These are phyloP conservation scores for Drosophila niveifrons DNA, from an alignment of 2,888 invertebrate genomes.

Conservation along the genomic window DNA sequence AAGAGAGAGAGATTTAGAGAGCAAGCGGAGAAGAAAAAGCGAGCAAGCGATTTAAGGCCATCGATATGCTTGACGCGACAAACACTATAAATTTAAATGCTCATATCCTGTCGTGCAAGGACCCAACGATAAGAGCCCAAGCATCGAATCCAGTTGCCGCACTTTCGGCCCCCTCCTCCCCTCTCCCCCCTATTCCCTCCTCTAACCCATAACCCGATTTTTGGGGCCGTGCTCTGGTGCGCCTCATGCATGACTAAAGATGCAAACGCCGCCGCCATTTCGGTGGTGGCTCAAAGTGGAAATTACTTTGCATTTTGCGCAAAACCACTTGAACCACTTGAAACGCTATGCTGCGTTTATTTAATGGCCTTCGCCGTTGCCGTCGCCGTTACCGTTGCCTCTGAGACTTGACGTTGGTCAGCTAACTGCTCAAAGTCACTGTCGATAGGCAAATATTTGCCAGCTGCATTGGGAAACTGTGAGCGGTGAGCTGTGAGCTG, in stretches of 20 bases:
- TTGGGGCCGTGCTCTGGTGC: neutral
- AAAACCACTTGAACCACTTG: conserved; percentile 61
- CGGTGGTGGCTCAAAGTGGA: conserved; percentile 69
- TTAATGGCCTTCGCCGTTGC: conserved; percentile 60
- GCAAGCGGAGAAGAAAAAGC: neutral
- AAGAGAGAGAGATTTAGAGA: neutral
- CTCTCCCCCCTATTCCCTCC: neutral
- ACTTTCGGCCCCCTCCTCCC: neutral
- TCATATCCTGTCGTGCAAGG: conserved; percentile 67
- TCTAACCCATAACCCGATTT: neutral
- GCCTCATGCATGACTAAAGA: conserved; percentile 58
- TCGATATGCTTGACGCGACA: conserved; percentile 48
- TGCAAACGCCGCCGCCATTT: conserved; percentile 59
- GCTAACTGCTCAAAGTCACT: conserved; percentile 60
- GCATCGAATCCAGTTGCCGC: conserved; percentile 27
- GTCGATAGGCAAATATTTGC: conserved; percentile 70
- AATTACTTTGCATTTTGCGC: conserved; percentile 66
- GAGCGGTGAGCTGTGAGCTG: neutral
- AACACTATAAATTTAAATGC: conserved; percentile 74
- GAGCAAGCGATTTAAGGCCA: conserved; percentile 19
- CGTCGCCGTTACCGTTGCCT: neutral
- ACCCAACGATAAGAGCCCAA: conserved; percentile 47
- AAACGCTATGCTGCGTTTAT: conserved; percentile 64
- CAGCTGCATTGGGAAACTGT: conserved; percentile 22
- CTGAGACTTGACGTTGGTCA: conserved; percentile 43